phyloP scores from a whole-genome alignment of 2,113 vertebrate genomes.

The Hiodon alosoides region DNA sequence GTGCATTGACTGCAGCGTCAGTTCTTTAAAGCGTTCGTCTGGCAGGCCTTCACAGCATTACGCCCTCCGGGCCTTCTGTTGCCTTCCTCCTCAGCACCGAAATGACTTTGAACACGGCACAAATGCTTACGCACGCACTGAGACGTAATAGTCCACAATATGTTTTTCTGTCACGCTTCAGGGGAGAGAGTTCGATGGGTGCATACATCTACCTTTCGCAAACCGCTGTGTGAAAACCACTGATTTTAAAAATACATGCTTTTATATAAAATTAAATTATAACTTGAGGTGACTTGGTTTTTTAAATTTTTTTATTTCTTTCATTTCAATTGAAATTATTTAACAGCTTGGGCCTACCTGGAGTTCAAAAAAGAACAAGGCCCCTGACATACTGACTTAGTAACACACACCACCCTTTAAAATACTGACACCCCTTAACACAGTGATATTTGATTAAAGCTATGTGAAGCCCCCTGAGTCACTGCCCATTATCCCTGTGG shows the following conservation, averaged over 20 bases:
- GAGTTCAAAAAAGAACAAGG: not conserved
- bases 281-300: too few species aligned
- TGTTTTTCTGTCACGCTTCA: constrained; percentile 6
- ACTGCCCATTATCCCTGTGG: not conserved
- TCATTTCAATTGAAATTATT: too few species aligned
- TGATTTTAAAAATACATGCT: not conserved
- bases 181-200: constrained; percentile 7
- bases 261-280: not conserved
- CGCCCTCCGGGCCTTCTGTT: constrained; percentile 13
- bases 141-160: constrained; percentile 17
- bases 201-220: not conserved
- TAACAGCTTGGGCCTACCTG: not conserved
- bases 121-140: constrained; percentile 16
- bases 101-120: constrained; percentile 20
- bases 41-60: constrained; percentile 7
- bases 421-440: not conserved
- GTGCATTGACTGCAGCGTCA: constrained; percentile 7
- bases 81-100: not conserved
- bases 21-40: not conserved
- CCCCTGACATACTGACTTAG: not conserved
- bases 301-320: too few species aligned
- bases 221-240: not conserved
- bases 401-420: not conserved
- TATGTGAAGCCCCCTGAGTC: not conserved
- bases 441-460: not conserved